Evolutionary conservation across 2,797 vertebrate genomes (phyloP), one percentile per base, ranked within the genome.

Genomic region (Sus cebifrons): DNA sequence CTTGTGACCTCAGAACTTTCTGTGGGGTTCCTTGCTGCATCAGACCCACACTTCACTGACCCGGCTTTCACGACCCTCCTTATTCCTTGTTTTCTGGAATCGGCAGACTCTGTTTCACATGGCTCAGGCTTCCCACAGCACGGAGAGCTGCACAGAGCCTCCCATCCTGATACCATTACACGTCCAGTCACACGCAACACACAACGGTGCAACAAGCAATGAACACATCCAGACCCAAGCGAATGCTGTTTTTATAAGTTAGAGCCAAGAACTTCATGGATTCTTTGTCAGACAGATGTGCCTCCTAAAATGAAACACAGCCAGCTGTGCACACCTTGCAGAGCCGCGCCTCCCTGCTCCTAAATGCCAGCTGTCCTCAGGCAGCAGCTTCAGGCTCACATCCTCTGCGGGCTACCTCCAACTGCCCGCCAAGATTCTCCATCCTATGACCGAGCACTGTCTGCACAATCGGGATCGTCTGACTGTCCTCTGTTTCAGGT

Each of bases 161-260:
- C 64, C 15, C 3, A 6, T 62, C 29, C 2, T 9, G 23, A 49
- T 11, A 75, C 25, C 27, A 2, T 6, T 6, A 11, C 4, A 0
- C 4, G 40, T 44, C 49, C 32, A 23, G 6, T 7, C 52, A 36
- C 27, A 14, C 64, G 2, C 27, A 25, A 64, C 5, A 52, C 16
- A 65, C 64, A n/a, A 25, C 18, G 21, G 40, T 36, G 17, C 29
- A 27, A 18, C 4, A 23, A 71, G 56, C 25, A 44, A 32, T 36
- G 36, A 36, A 36, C 13, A 12, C 18, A 9, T 29, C 21, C 67
- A 56, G 11, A 27, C 52, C n/a, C 9, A 23, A 70, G 73, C 17
- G n/a, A 6, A 16, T 20, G n/a, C 49, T 58, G 60, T 23, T 62
- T 36, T 58, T 3, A 1, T 1, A 25, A 20, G 20, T 84, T 2